Evolutionary conservation across 1,140 invertebrate species (phyloP).

Genomic region (Telenomus remus): DNA sequence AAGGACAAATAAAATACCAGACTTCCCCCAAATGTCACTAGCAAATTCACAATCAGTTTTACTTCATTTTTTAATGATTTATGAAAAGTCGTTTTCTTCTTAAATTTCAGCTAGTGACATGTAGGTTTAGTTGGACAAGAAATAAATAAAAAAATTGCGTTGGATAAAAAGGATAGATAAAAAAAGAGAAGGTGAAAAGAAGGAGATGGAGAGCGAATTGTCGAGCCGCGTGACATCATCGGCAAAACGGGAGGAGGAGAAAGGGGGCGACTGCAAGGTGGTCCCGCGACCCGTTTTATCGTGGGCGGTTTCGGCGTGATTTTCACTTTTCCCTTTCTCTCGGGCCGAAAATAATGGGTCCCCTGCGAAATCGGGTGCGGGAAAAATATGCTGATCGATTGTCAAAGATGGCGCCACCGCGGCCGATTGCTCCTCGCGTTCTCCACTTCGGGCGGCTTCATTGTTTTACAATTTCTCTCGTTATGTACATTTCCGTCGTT

Average conservation of each 20-base stretch:
- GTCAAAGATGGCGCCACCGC: constrained; percentile 24
- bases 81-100: too few species aligned
- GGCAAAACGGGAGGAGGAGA: neutral
- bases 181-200: constrained; percentile 12
- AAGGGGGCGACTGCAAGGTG: constrained; percentile 14
- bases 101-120: too few species aligned
- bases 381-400: constrained; percentile 11
- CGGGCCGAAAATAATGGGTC: constrained; percentile 15
- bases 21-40: too few species aligned
- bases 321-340: constrained; percentile 33
- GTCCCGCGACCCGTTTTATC: constrained; percentile 16
- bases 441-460: constrained; percentile 2
- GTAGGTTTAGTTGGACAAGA: neutral
- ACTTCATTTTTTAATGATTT: too few species aligned
- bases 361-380: neutral
- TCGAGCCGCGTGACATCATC: constrained; percentile 14
- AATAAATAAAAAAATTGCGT: neutral
- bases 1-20: too few species aligned
- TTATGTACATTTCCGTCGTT: constrained; percentile 16
- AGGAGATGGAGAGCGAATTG: constrained; percentile 8
- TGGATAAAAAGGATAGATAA: neutral
- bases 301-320: constrained; percentile 33
- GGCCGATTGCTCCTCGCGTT: neutral
- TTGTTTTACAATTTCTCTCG: constrained; percentile 35
- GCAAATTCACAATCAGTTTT: too few species aligned